These are phyloP conservation scores for Dipodomys ordii DNA, from an alignment of 2,113 vertebrate genomes.

Conservation along the genomic window DNA sequence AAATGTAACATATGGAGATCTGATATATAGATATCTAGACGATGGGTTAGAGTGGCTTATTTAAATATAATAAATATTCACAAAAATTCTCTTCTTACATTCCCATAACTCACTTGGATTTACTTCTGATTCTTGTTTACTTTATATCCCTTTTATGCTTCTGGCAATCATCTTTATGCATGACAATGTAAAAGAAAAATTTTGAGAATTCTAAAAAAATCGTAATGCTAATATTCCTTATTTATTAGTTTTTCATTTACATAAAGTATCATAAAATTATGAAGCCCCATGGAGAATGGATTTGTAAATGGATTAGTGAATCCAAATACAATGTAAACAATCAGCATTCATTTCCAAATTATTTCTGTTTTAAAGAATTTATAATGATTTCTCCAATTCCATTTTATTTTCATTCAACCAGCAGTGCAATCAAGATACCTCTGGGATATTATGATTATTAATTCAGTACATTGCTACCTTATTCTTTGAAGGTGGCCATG, in stretches of 20 bases:
- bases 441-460: conserved; percentile 59
- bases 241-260: conserved; percentile 44
- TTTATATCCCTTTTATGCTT: conserved; percentile 27
- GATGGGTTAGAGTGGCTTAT: neutral
- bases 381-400: conserved; percentile 19
- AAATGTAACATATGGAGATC: neutral
- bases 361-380: conserved; percentile 50
- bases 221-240: neutral
- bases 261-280: neutral
- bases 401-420: conserved; percentile 56
- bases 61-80: conserved; percentile 27
- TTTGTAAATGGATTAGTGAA: neutral
- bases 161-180: neutral
- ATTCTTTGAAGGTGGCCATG: neutral
- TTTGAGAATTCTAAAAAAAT: neutral
- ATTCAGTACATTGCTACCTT: neutral
- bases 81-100: conserved; percentile 38
- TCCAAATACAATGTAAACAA: conserved; percentile 50
- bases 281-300: neutral
- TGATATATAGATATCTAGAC: neutral
- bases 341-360: conserved; percentile 43
- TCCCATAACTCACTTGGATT: neutral
- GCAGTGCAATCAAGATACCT: conserved; percentile 42
- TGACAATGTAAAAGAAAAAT: neutral
- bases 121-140: neutral